Base-by-base conservation (phyloP, 2,888 invertebrate species). In the Acleris literana region DNA sequence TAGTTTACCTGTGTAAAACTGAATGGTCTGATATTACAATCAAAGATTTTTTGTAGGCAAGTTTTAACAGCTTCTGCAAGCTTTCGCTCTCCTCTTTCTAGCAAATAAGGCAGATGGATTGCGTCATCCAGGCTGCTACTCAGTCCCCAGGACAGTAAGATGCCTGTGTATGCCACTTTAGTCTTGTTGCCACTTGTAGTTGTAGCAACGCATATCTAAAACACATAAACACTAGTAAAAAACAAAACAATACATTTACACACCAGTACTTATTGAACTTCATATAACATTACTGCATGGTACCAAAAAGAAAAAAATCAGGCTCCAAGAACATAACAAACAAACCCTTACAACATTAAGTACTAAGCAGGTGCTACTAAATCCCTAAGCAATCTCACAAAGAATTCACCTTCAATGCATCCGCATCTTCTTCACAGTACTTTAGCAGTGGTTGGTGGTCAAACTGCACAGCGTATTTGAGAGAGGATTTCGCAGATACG, bases 121-220 rank as follows among this genome's bases (percentile, higher is more conserved):
- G 87, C 80, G 48, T 78, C 73, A 29, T 81, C 74, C 9, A 87
- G 71, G 20, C 59, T 72, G 33, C 73, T 74, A 64, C 77, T 77
- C 1, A 79, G 68, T 3, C 92, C 93, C 93, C 93, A 93, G 0
- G 90, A 87, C 7, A 93, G 64, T 1, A 93, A 76, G 25, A 93
- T 76, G 13, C 87, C 88, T 11, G 73, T 70, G 71, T 92, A 93
- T 2, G 81, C 78, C 20, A 79, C 73, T 72, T 88, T 87, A n/a
- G 78, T 72, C 52, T 79, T 85, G 39, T 65, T 74, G 16, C 67
- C 80, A 17, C 71, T 77, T 25, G 82, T 84, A 69, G 74, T 71
- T 61, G 83, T 82, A 63, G 79, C 74, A 11, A 93, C 85, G 69
- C 83, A 83, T 48, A 93, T 80, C 93, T 92, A 73, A 52, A 83